Base-by-base conservation (phyloP, 2,113 vertebrate genomes). In the Aegotheles bennettii region DNA sequence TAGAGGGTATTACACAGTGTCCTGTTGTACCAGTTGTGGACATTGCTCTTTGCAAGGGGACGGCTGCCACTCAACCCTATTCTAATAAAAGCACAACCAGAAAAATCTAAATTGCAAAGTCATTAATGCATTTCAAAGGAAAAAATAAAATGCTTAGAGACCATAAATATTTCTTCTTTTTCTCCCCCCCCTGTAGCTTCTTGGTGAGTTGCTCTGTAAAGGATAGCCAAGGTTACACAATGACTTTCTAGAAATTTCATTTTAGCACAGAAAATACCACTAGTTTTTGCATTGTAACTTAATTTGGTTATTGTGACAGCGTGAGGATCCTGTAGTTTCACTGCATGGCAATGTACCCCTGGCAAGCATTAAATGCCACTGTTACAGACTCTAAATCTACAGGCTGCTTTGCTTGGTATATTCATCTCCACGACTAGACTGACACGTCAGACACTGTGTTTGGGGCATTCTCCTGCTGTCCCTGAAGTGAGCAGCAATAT, bases 251-350 rank as follows among this genome's bases (percentile, higher is more conserved):
- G 47, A 60, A 79, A 25, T 23, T 64, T 70, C 75, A 6, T 8
- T 82, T 56, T 56, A 67, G 26, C 3, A 1, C 43, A 42, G 60
- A 16, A 35, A 40, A 42, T 19, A 38, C 17, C 5, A 0, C 5
- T 26, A 33, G 1, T 2, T 18, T 75, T 84, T 57, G 9, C 42
- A 6, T 0, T 10, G 23, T 11, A 13, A 47, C 35, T 33, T 21
- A 3, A 38, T 67, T 54, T 7, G 5, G 17, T 24, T 64, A 6
- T 10, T 33, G 3, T 8, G 38, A 3, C 24, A 38, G 14, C 0
- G 0, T 23, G 29, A 85, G 50, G 18, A 33, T 74, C 31, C 67
- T 45, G 35, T 0, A 23, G n/a, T 5, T 53, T 48, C 29, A 5
- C 24, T n/a, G 45, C 2, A 0, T 5, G 19, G 29, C 26, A 18